Base-by-base conservation (phyloP, 2,797 vertebrate species). In the Pangasius macronema region DNA sequence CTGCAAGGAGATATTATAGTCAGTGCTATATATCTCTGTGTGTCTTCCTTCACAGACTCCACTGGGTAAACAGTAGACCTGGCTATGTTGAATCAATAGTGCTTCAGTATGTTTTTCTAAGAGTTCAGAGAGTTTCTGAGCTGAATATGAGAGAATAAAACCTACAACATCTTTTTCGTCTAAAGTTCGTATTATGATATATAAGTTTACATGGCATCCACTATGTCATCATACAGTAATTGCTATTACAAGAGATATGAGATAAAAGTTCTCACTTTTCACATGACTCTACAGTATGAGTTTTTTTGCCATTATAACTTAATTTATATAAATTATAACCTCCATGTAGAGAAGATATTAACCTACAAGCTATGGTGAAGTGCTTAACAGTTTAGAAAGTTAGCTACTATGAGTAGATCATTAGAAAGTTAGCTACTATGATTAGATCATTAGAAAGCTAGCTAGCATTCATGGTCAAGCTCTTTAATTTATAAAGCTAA, bases 11-110 rank as follows among this genome's bases (percentile, higher is more conserved):
- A 42, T 67, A 67, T 61, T 68, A 68, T 49, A 30, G 22, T 49
- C n/a, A 7, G 36, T 49, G 51, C 6, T 16, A 22, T 86, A 76
- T 63, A 61, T 85, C 20, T 55, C 42, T n/a, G 4, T 85, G 9
- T 84, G 30, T 68, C 49, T 51, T 83, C 22, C 59, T 67, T 53
- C 46, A 63, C 65, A 61, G 30, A 79, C 39, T 39, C 22, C 30
- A 63, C 53, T 75, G 55, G 57, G 84, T 73, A 73, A 88, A 85
- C 87, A 88, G 63, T 30, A 73, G 39, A 22, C 76, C 16, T 85
- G 65, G 22, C 77, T 39, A 16, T 55, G 24, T 59, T 72, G 42
- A 70, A 80, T 39, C 14, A 87, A 51, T 39, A 72, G 55, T 55
- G 33, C 24, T 67, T 84, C 18, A 42, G 14, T 30, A 0, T 75